Evolutionary conservation across 2,113 vertebrate genomes (phyloP).

Genomic region (Ariopsis seemanni): DNA sequence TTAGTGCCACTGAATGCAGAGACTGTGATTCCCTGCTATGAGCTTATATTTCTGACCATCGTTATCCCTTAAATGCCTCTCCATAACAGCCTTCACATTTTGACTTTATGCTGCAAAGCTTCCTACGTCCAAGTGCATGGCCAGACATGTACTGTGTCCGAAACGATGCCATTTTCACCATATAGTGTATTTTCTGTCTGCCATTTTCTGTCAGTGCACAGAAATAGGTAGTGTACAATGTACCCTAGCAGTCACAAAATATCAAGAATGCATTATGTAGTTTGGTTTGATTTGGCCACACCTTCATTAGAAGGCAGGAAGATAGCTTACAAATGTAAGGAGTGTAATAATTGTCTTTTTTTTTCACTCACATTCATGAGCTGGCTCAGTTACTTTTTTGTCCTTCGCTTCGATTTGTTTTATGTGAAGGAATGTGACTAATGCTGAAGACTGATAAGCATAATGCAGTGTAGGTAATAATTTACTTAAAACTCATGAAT

Average conservation of each 20-base stretch:
- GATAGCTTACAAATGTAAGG: background rate
- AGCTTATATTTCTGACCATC: constrained; percentile 23
- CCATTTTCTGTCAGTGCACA: background rate
- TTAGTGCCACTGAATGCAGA: constrained; percentile 15
- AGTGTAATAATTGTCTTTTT: background rate
- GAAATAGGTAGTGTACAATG: background rate
- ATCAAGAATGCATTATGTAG: background rate
- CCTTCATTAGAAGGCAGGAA: background rate
- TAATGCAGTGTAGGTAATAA: background rate
- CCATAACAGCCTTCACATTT: constrained; percentile 15
- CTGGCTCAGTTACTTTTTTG: background rate
- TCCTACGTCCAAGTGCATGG: background rate
- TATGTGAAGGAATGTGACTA: background rate
- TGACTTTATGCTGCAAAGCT: background rate
- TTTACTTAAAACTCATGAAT: background rate
- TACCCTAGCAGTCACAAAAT: background rate
- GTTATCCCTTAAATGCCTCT: constrained; percentile 9
- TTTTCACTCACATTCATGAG: background rate
- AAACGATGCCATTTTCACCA: background rate
- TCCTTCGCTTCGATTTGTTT: background rate
- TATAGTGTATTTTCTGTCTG: background rate
- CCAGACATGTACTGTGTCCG: background rate
- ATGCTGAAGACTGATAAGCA: background rate
- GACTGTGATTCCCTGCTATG: background rate
- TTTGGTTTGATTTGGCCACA: background rate